Base-by-base conservation (phyloP, 2,113 vertebrate genomes). In the Pantherophis guttatus region DNA sequence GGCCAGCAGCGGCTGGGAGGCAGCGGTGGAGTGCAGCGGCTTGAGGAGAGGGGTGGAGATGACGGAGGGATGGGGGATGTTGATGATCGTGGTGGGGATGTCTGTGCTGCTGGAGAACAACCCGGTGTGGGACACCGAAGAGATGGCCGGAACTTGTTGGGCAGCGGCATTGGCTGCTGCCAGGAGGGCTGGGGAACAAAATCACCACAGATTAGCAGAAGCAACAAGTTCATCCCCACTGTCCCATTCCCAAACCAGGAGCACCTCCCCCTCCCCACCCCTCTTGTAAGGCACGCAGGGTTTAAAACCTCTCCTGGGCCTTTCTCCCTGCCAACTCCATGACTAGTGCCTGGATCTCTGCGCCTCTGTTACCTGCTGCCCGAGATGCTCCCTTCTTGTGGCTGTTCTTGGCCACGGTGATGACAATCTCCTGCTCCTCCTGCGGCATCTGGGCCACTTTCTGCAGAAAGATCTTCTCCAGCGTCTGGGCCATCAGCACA, bases 391-490 rank as follows among this genome's bases (percentile, higher is more conserved):
- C 98, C 87, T 98, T 98, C 92, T 98, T 97, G 53, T 96, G 96
- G 93, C 99, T 99, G 44, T 96, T 97, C 92, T 98, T 98, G 4
- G 98, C 98, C 92, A 98, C 95, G 0, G 98, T 98, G 24, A 98
- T 96, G 17, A 98, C 95, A 1, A 99, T 97, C 89, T 99, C 99
- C 21, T 98, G 92, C 90, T 99, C 99, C 1, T 99, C 98, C 5
- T 98, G 98, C 0, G 99, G 99, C 99, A 99, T 99, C 90, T 99
- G 98, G 0, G 99, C 98, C 88, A 99, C 98, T 94, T 99, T 99
- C 98, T 99, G 98, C 90, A 99, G 92, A 90, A 99, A 99, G 0
- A 98, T 99, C 96, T 99, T 99, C 97, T 99, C 99, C 96, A 99
- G 95, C 12, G 98, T 99, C 95, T 99, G 99, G 1, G 99, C 99